Evolutionary conservation across 2,797 vertebrate genomes (phyloP).

Genomic region (Dendrocincla tyrannina): DNA sequence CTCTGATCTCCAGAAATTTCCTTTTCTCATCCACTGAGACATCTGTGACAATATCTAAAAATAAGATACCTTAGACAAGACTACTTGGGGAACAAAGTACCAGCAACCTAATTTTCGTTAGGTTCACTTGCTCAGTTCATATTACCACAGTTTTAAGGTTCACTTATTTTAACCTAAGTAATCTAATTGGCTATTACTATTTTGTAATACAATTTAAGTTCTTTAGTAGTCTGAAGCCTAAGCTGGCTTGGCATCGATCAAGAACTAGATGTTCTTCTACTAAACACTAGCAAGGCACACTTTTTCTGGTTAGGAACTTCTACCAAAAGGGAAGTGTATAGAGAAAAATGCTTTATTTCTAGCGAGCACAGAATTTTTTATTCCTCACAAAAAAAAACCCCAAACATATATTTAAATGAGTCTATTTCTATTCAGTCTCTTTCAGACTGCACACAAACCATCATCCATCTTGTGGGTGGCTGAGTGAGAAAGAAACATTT

Average conservation of each 20-base stretch:
- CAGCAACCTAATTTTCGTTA: background rate
- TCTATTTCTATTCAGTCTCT: background rate
- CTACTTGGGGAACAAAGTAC: background rate
- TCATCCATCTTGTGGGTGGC: background rate
- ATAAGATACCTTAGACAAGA: background rate
- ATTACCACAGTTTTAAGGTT: background rate
- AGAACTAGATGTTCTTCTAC: background rate
- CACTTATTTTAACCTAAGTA: background rate
- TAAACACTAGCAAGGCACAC: background rate
- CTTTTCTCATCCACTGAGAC: background rate
- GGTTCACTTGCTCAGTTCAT: background rate
- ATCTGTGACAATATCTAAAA: background rate
- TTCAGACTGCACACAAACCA: background rate
- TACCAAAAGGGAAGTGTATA: background rate
- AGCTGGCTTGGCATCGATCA: background rate
- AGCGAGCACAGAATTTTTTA: background rate
- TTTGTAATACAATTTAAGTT: background rate
- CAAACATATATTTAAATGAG: background rate
- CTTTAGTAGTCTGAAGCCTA: background rate
- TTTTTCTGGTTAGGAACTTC: background rate
- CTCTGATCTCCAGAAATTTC: background rate
- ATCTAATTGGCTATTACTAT: background rate
- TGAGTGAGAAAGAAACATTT: background rate
- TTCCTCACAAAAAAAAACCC: background rate
- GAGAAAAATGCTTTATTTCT: background rate